Evolutionary conservation across 2,888 invertebrate genomes (phyloP).

Genomic region (Callinectes sapidus): DNA sequence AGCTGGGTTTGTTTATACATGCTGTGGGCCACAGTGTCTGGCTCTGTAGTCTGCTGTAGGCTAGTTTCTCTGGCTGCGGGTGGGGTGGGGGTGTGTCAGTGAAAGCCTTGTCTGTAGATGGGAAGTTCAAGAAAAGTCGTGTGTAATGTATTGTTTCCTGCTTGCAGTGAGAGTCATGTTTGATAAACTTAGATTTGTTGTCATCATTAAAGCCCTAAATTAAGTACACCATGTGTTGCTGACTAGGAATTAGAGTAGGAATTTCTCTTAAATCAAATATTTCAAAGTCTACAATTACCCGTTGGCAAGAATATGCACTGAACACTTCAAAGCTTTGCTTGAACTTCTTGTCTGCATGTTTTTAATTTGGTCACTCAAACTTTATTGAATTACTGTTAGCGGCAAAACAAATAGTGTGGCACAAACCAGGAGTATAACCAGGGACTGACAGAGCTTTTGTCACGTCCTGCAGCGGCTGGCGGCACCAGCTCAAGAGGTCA

Average conservation of each 20-base stretch:
- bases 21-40: constrained; percentile 67
- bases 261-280: constrained; percentile 48
- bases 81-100: constrained; percentile 70
- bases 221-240: constrained; percentile 69
- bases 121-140: constrained; percentile 72
- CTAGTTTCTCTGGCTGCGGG: constrained; percentile 70
- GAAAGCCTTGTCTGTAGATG: constrained; percentile 73
- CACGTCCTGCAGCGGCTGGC: constrained; percentile 61
- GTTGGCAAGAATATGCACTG: constrained; percentile 57
- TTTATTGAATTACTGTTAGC: constrained; percentile 70
- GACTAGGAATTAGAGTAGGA: constrained; percentile 60
- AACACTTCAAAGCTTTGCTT: constrained; percentile 68
- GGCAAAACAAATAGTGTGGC: constrained; percentile 70
- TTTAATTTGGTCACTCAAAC: constrained; percentile 70
- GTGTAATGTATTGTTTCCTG: constrained; percentile 68
- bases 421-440: constrained; percentile 68
- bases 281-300: constrained; percentile 52
- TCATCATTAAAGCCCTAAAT: constrained; percentile 66
- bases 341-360: constrained; percentile 72
- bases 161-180: constrained; percentile 62
- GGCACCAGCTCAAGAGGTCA: constrained; percentile 60
- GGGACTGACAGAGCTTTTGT: constrained; percentile 61
- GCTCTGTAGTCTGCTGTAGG: constrained; percentile 68
- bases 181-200: constrained; percentile 57
- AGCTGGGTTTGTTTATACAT: constrained; percentile 66